phyloP scores from a whole-genome alignment of 2,797 vertebrate species.

The Prionace glauca region DNA sequence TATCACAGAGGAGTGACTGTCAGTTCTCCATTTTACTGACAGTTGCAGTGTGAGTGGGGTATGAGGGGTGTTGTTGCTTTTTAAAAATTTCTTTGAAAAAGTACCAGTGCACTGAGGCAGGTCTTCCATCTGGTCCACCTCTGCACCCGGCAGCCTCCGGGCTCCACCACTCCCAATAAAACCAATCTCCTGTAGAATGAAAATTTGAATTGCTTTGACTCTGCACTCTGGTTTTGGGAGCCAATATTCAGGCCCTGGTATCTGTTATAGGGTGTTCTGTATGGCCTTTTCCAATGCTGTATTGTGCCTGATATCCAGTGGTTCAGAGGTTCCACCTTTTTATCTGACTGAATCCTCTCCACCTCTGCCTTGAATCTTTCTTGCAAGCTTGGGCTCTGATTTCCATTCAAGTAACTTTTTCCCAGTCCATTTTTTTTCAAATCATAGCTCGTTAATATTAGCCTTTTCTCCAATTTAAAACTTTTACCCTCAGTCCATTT shows the following conservation, averaged over 20 bases:
- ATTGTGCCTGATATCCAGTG: background rate
- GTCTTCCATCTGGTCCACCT: too few relatives aligned
- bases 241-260: background rate
- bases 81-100: too few relatives aligned
- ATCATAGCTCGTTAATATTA: background rate
- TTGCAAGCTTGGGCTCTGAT: background rate
- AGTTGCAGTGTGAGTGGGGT: too few relatives aligned
- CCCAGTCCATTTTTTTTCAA: background rate
- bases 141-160: too few relatives aligned
- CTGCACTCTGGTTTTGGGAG: too few relatives aligned
- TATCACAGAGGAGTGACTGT: too few relatives aligned
- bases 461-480: background rate
- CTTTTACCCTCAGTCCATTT: background rate
- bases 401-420: background rate
- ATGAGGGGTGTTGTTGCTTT: too few relatives aligned
- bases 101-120: too few relatives aligned
- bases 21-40: too few relatives aligned
- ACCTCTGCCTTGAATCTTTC: background rate
- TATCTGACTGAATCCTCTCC: background rate
- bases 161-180: too few relatives aligned
- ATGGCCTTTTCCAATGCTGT: background rate
- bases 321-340: background rate
- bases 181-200: too few relatives aligned
- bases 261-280: background rate
- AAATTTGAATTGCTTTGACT: too few relatives aligned